Percentiles rank a stretch among this genome's conserved stretches.
These are phyloP conservation scores for Quiscalus mexicanus DNA, from an alignment of 2,113 vertebrate species.

Conservation along the genomic window DNA sequence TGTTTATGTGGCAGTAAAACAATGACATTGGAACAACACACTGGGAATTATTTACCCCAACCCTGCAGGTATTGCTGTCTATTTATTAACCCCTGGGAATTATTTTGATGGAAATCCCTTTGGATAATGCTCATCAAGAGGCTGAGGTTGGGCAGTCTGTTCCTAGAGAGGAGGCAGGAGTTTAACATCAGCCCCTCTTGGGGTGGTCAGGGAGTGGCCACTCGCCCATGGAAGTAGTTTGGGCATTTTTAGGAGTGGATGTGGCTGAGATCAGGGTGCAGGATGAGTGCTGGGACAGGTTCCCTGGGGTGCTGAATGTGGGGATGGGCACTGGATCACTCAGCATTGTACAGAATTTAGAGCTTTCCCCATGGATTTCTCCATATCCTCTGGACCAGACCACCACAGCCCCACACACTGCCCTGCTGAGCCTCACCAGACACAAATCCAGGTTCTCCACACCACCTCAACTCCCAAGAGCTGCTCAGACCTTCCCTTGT, in stretches of 20 bases:
- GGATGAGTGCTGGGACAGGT: neutral
- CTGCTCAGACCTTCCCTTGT: neutral
- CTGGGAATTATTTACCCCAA: conserved; percentile 32
- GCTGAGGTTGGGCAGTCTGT: neutral
- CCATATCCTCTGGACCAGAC: neutral
- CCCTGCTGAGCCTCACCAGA: neutral
- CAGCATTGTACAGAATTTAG: accelerated
- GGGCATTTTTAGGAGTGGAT: neutral
- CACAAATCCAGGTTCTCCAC: neutral
- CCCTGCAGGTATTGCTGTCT: conserved; percentile 35
- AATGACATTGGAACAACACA: conserved; percentile 37
- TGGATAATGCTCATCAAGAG: neutral
- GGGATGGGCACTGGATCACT: neutral
- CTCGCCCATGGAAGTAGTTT: neutral
- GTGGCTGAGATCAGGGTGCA: neutral
- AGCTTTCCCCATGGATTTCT: neutral
- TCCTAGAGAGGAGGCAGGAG: neutral
- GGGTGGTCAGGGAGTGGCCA: neutral
- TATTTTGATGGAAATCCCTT: conserved; percentile 20
- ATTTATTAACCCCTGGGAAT: conserved; percentile 62
- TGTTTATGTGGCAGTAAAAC: conserved; percentile 57
- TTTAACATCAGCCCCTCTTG: neutral
- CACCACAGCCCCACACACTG: neutral
- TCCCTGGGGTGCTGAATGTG: too few relatives aligned
- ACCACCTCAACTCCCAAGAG: neutral